Conservation (phyloP, 2,113 vertebrate species). For the Benitochromis conjunctus region DNA sequence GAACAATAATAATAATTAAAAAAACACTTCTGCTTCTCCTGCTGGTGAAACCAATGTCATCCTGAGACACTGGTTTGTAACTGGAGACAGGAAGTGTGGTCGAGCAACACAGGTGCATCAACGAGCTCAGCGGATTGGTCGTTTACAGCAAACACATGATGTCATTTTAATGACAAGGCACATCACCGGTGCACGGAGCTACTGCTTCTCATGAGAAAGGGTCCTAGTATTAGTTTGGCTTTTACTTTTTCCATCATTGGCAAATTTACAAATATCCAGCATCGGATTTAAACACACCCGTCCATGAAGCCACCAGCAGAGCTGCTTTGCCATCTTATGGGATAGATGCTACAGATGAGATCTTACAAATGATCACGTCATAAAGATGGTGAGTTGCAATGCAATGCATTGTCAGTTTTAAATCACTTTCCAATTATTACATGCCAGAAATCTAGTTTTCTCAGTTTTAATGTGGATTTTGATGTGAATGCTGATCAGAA, state of each 20-base stretch:
- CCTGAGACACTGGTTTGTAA: neutral
- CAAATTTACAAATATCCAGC: neutral
- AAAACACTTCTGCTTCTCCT: neutral
- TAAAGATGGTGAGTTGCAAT: neutral
- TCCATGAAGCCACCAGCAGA: neutral
- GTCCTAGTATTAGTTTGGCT: neutral
- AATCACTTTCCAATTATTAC: neutral
- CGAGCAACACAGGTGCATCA: neutral
- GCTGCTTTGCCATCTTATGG: neutral
- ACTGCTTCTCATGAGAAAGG: neutral
- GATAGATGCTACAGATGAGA: neutral
- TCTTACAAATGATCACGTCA: neutral
- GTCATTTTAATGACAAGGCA: constrained; percentile 30
- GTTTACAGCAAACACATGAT: constrained; percentile 1
- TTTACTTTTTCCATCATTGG: neutral
- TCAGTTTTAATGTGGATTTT: neutral
- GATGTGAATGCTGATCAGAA: neutral
- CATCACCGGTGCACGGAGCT: neutral
- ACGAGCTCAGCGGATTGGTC: neutral
- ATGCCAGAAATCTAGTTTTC: neutral
- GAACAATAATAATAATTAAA: neutral
- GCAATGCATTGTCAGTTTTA: neutral
- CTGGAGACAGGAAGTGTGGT: neutral
- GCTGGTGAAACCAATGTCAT: neutral
- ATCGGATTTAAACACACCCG: neutral